These are phyloP conservation scores for Fabriciana adippe DNA, from an alignment of 2,888 invertebrate species.

Conservation along the genomic window DNA sequence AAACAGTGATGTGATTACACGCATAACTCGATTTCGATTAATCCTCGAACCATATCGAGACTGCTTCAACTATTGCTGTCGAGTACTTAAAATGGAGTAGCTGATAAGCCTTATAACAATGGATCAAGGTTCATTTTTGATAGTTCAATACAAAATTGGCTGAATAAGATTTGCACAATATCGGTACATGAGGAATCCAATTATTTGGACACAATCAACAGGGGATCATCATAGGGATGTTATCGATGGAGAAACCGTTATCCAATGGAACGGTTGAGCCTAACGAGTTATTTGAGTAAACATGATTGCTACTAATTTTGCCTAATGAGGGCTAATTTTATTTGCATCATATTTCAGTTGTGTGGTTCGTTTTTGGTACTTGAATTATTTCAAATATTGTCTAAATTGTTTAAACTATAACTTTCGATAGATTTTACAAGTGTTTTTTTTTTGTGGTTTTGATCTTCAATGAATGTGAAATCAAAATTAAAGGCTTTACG, in stretches of 20 bases:
- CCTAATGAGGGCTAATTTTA: slow-evolving; percentile 30
- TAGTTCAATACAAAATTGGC: slow-evolving; percentile 23
- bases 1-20: slow-evolving; percentile 43
- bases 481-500: no score
- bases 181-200: slow-evolving; percentile 59
- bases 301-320: slow-evolving; percentile 35
- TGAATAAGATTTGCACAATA: slow-evolving; percentile 34
- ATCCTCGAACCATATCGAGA: slow-evolving; percentile 43
- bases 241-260: slow-evolving; percentile 40
- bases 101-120: slow-evolving; percentile 25
- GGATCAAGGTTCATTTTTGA: slow-evolving; percentile 27
- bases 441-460: no score
- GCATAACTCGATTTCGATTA: slow-evolving; percentile 52
- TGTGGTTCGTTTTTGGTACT: no score
- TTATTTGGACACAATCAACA: slow-evolving; percentile 71
- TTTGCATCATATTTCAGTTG: neutral
- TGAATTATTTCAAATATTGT: no score
- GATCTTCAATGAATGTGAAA: no score
- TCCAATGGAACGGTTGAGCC: slow-evolving; percentile 43
- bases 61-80: slow-evolving; percentile 10
- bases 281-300: slow-evolving; percentile 39
- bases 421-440: no score
- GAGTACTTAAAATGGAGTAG: slow-evolving; percentile 9
- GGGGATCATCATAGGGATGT: slow-evolving; percentile 50
- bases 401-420: no score